These are phyloP conservation scores for Eubucco bourcierii DNA, from an alignment of 2,113 vertebrate species.

Conservation along the genomic window DNA sequence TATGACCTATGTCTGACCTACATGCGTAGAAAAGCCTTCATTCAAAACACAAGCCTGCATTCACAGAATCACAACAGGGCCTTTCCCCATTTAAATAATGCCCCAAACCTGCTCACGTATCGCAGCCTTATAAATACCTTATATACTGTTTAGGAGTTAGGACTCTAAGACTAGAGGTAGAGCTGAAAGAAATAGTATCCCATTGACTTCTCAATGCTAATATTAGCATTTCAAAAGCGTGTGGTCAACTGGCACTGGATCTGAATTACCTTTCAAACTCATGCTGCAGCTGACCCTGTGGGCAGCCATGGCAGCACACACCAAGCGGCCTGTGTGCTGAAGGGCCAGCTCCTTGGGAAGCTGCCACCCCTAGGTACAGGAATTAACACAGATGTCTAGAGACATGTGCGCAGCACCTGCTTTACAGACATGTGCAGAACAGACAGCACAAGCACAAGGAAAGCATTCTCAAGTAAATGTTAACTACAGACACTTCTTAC, in stretches of 20 bases:
- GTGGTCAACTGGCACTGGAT: not conserved
- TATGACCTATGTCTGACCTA: no score
- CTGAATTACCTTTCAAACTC: not conserved
- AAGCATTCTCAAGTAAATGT: not conserved
- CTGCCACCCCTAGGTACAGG: not conserved
- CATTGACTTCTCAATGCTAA: not conserved
- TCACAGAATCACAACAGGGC: not conserved
- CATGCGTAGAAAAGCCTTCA: rapidly evolving
- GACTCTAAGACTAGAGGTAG: not conserved
- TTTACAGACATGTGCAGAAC: not conserved
- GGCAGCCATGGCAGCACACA: not conserved
- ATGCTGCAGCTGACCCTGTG: not conserved
- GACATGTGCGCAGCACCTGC: not conserved
- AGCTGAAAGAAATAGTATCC: not conserved
- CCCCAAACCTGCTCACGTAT: not conserved
- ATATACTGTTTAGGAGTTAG: not conserved
- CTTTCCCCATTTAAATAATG: not conserved
- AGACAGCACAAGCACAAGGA: not conserved
- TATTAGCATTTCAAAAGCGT: not conserved
- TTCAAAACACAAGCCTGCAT: not conserved
- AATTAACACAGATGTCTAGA: not conserved
- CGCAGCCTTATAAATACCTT: not conserved
- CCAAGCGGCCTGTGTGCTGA: rapidly evolving
- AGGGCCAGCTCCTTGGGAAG: not conserved
- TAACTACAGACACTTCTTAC: not conserved